Evolutionary conservation across 2,797 vertebrate genomes (phyloP).

Genomic region (Anguilla megastoma): DNA sequence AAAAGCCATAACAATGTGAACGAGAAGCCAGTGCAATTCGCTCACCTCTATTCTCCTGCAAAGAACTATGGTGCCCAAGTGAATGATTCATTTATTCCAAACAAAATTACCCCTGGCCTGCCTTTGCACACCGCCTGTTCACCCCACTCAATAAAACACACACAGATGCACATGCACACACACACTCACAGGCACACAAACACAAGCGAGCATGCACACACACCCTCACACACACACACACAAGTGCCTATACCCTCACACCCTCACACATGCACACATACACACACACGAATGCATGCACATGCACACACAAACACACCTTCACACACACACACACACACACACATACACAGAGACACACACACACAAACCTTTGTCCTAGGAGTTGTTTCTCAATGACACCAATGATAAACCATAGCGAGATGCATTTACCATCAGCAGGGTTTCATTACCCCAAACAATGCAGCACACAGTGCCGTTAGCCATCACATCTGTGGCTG

Average conservation of each 20-base stretch:
- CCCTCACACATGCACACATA: background rate
- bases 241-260: background rate
- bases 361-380: background rate
- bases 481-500: background rate
- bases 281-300: background rate
- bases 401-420: background rate
- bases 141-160: background rate
- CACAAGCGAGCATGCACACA: background rate
- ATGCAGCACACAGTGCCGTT: background rate
- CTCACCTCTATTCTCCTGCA: background rate
- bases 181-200: background rate
- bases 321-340: background rate
- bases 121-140: background rate
- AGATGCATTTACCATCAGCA: background rate
- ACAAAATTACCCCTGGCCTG: slow-evolving; percentile 25
- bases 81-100: slow-evolving; percentile 33
- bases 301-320: background rate
- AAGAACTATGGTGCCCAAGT: background rate
- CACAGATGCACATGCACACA: background rate
- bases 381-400: background rate
- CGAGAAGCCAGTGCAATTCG: slow-evolving; percentile 42
- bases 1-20: slow-evolving; percentile 41
- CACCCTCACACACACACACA: background rate
- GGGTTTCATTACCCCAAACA: slow-evolving; percentile 11
- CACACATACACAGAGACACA: background rate